phyloP scores from a whole-genome alignment of 2,797 vertebrate genomes.

The Poeciliopsis gracilis region DNA sequence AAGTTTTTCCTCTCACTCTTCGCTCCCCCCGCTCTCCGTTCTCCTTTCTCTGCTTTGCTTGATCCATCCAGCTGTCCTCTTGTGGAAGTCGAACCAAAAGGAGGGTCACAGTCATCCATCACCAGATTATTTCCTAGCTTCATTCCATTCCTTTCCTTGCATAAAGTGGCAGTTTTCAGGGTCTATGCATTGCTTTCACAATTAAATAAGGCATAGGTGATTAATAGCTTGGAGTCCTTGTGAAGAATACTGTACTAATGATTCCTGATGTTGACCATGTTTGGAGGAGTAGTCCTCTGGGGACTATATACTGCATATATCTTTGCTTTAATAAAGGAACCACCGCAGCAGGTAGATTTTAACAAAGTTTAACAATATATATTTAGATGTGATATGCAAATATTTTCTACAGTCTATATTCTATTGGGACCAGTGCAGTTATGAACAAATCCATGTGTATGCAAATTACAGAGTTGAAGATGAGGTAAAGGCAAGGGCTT shows the following conservation, averaged over 20 bases:
- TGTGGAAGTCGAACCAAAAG: constrained; percentile 73
- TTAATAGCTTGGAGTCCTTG: constrained; percentile 76
- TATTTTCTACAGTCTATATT: not conserved
- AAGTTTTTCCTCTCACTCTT: constrained; percentile 50
- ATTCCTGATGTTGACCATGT: not conserved
- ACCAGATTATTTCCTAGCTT: constrained; percentile 76
- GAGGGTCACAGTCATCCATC: constrained; percentile 89
- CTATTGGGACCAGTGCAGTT: not conserved
- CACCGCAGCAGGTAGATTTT: not conserved
- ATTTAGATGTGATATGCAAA: not conserved
- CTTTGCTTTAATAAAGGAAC: not conserved
- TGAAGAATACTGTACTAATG: constrained; percentile 64
- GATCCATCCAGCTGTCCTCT: constrained; percentile 68
- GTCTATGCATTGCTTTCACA: constrained; percentile 83
- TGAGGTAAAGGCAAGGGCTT: not conserved
- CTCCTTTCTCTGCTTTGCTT: constrained; percentile 51
- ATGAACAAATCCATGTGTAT: not conserved
- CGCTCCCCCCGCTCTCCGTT: constrained; percentile 24
- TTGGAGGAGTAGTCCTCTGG: not conserved
- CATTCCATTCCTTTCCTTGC: constrained; percentile 80
- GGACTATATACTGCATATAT: not conserved
- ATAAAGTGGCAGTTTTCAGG: constrained; percentile 84
- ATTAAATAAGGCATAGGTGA: constrained; percentile 85
- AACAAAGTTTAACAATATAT: not conserved
- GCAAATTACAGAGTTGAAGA: not conserved